phyloP scores from a whole-genome alignment of 2,113 vertebrate genomes.

The Quiscalus mexicanus region DNA sequence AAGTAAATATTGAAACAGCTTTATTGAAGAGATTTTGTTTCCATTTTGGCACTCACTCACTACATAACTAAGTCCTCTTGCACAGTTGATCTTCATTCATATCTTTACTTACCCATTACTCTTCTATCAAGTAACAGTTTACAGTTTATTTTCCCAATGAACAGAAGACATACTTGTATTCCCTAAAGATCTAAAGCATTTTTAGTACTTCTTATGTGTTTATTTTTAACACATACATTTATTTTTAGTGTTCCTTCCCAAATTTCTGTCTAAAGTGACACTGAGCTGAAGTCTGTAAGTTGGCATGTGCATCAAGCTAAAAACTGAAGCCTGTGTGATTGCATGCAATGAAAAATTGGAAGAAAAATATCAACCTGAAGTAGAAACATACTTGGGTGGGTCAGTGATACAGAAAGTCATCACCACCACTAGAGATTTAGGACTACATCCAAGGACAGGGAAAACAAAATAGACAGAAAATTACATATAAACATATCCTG shows the following conservation, averaged over 20 bases:
- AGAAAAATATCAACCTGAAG: not conserved
- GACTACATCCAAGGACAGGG: not conserved
- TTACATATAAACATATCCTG: not conserved
- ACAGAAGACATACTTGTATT: not conserved
- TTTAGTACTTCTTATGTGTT: not conserved
- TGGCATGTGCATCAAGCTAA: not conserved
- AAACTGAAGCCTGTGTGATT: not conserved
- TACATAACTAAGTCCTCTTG: not conserved
- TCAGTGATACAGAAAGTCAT: not conserved
- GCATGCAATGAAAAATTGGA: not conserved
- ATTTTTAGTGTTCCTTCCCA: not conserved
- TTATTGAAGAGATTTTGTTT: not conserved
- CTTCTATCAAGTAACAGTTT: not conserved
- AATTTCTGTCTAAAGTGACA: not conserved
- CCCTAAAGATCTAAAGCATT: not conserved
- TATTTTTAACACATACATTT: not conserved
- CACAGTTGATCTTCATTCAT: not conserved
- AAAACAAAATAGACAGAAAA: not conserved
- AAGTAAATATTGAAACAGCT: not conserved
- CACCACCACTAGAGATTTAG: not conserved
- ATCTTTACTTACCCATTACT: not conserved
- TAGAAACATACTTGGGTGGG: not conserved
- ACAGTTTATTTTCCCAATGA: not conserved
- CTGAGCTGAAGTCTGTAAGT: not conserved
- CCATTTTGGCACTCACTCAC: not conserved